Evolutionary conservation across 2,113 vertebrate genomes (phyloP), one percentile per base, ranked within the genome.

Genomic region (Neogobius melanostomus): DNA sequence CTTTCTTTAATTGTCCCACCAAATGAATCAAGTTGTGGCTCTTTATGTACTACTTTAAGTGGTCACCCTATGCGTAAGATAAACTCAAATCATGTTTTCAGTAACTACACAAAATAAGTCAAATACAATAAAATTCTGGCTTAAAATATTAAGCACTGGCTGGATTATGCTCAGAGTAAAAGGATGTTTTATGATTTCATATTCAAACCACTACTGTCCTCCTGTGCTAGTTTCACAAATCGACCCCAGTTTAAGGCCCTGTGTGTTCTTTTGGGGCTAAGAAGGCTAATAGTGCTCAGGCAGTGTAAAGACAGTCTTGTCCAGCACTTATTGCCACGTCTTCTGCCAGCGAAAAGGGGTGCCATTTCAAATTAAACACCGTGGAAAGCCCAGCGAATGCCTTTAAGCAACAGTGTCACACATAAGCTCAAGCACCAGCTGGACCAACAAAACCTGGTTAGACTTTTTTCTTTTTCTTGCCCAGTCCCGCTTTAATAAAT

Each of bases 291-390:
- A 68, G 81, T 66, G 72, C 68, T 69, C 62, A 63, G 81, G 75
- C 81, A 87, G 81, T 84, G 74, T 71, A 83, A 59, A 85, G 76
- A 76, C 74, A 84, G 80, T 73, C 74, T 82, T 77, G 60, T 77
- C 75, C 82, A 85, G 75, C 80, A 81, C 75, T 61, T 80, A 69
- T 78, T 82, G 64, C 66, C 66, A 15, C 63, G 60, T 72, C 56
- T 59, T 63, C 76, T 59, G 65, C 60, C 75, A 64, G 28, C 28
- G 28, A 36, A 36, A 36, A 12, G 59, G 21, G 62, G 68, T 66
- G 57, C 75, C 72, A 68, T 50, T 69, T 61, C 64, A 68, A 61
- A 70, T 74, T 63, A 36, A 82, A 45, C 72, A 68, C 53, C 62
- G 65, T 75, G 71, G 75, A 76, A 64, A 64, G 74, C 73, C 66